Percentiles rank a stretch among this genome's conserved stretches.
phyloP scores from a whole-genome alignment of 2,888 invertebrate genomes.

The Gymnoscelis rufifasciata region DNA sequence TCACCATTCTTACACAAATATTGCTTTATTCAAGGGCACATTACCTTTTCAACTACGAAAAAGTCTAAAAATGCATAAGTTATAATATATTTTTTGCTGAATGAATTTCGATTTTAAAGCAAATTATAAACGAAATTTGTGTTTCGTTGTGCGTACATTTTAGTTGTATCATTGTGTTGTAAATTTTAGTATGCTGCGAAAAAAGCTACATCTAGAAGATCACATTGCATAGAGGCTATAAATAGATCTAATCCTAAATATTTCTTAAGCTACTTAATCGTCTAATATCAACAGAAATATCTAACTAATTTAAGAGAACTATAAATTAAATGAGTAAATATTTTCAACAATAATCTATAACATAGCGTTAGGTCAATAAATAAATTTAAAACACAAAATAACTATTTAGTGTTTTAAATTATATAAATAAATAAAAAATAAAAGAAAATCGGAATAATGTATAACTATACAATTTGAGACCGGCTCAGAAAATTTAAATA shows the following conservation, averaged over 20 bases:
- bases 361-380: too few species aligned
- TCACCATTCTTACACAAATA: slow-evolving; percentile 7
- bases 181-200: slow-evolving; percentile 35
- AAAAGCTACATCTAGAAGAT: slow-evolving; percentile 58
- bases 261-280: slow-evolving; percentile 18
- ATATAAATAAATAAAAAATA: too few species aligned
- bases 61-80: neutral
- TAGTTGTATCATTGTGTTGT: neutral
- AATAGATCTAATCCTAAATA: slow-evolving; percentile 41
- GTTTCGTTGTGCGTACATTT: slow-evolving; percentile 3
- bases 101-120: too few species aligned
- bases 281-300: slow-evolving; percentile 19
- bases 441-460: too few species aligned
- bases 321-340: neutral
- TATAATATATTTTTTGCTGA: too few species aligned
- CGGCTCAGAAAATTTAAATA: neutral
- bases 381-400: neutral
- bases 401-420: too few species aligned
- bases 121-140: neutral
- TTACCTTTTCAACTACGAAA: slow-evolving; percentile 1
- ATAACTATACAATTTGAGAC: neutral
- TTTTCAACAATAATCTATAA: too few species aligned
- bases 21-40: slow-evolving; percentile 13
- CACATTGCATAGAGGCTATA: slow-evolving; percentile 64
- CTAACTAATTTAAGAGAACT: neutral